These are phyloP conservation scores for Crocodylus rhombifer DNA, from an alignment of 2,797 vertebrate genomes.

Conservation along the genomic window DNA sequence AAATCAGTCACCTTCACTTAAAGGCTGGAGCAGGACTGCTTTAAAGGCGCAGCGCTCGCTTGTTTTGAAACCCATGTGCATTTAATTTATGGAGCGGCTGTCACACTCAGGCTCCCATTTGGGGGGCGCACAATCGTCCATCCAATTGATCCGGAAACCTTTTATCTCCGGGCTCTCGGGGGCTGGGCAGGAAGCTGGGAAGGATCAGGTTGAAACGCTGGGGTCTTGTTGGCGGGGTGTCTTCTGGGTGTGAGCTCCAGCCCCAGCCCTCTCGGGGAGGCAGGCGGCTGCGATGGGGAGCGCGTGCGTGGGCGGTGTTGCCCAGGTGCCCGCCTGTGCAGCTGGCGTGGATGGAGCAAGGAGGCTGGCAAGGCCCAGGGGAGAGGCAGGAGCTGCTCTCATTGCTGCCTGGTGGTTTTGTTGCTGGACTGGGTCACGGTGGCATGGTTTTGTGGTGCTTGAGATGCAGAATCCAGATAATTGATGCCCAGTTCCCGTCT, in stretches of 20 bases:
- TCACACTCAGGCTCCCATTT: accelerated
- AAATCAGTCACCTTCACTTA: constrained; percentile 42
- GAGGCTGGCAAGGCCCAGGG: not conserved
- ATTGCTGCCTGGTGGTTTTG: not conserved
- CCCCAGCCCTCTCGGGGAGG: not conserved
- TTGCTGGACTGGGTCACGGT: accelerated
- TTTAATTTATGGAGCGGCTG: not conserved
- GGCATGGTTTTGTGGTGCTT: accelerated
- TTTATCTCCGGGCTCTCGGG: accelerated
- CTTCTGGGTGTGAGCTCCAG: not conserved
- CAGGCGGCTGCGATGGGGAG: not conserved
- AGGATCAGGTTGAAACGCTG: too few species aligned
- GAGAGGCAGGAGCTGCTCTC: too few species aligned
- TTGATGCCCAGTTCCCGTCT: not conserved
- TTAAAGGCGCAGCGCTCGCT: not conserved
- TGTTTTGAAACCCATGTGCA: not conserved
- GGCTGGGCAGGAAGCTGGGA: not conserved
- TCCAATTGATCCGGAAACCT: not conserved
- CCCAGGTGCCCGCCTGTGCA: accelerated
- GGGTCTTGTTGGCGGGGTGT: not conserved
- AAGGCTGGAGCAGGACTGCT: not conserved
- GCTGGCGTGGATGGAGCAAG: not conserved
- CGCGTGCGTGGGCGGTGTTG: accelerated
- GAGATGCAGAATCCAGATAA: accelerated
- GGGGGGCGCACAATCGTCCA: too few species aligned